Base-by-base conservation (phyloP, 53 echinoderm and acorn worm species). In the Actinopyga echinites region DNA sequence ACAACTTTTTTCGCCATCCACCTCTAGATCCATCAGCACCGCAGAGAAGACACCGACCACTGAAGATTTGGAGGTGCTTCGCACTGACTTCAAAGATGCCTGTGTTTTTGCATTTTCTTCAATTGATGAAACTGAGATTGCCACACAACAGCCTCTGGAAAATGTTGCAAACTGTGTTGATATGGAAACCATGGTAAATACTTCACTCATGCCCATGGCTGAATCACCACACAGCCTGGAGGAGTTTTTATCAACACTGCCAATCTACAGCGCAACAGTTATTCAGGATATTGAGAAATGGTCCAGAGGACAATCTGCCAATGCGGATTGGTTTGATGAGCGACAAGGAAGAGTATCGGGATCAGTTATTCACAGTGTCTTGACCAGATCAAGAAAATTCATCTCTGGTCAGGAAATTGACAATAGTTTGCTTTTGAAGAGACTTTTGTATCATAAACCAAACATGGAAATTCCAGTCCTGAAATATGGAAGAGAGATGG, bases 401-500 rank as follows among this genome's bases (percentile, higher is more conserved):
- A 4, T 6, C 5, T 38, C 40, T 3, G 75, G 66, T 17, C 4
- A 5, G 3, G 22, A 8, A 8, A 6, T 29, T 6, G 66, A 66
- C 28, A 66, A 66, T 25, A 66, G 6, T 20, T 3, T 11, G 3
- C 33, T 66, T 7, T 31, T 66, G 33, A 66, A 66, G 28, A 66
- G 66, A 66, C 3, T 66, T 17, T 5, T 66, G 3, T 66, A 66
- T 8, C 3, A 7, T 7, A 37, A 7, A 5, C 37, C 3, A 7
- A 7, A 37, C 9, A 4, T 9, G 7, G 42, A 37, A 6, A 19
- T 38, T 4, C 74, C 43, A 7, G 21, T 38, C 20, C 29, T 74
- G 74, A 74, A 74, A 31, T 74, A 74, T 74, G 75, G 75, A 3
- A 36, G 75, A 38, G 75, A 74, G 19, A 74, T 74, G 75, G 66